Evolutionary conservation across 2,888 invertebrate species (phyloP).

Genomic region (Herminia tarsipennalis): DNA sequence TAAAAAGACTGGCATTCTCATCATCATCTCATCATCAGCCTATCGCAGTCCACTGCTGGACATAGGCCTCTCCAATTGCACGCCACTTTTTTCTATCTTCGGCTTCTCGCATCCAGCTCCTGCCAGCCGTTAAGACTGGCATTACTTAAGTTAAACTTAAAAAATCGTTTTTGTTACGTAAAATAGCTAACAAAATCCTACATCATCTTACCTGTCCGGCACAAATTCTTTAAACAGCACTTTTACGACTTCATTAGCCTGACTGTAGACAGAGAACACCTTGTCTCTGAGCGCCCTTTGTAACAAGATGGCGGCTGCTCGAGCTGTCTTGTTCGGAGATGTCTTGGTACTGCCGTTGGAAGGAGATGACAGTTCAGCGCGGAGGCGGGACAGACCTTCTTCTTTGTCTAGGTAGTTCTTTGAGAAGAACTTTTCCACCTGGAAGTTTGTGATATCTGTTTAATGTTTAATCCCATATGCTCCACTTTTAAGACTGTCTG

Average conservation of each 20-base stretch:
- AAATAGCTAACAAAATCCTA: no score
- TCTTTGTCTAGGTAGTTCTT: constrained; percentile 96
- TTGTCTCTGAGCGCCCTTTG: constrained; percentile 94
- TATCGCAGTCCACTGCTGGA: no score
- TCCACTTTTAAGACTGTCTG: neutral
- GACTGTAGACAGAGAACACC: constrained; percentile 94
- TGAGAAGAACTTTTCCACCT: constrained; percentile 96
- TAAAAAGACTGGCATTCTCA: no score
- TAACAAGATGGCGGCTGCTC: constrained; percentile 92
- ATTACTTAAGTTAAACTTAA: no score
- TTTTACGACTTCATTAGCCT: constrained; percentile 92
- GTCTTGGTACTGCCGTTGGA: constrained; percentile 76
- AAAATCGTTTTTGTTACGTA: no score
- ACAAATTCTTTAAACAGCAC: constrained; percentile 94
- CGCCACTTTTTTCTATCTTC: no score
- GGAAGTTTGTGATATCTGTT: constrained; percentile 4
- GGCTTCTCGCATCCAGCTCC: no score
- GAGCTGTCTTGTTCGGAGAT: constrained; percentile 91
- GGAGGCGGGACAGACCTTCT: constrained; percentile 91
- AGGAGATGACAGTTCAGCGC: constrained; percentile 72
- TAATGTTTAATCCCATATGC: neutral
- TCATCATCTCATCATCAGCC: no score
- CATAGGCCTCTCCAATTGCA: no score
- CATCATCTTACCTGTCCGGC: constrained; percentile 91
- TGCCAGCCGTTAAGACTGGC: no score